Evolutionary conservation across 1,140 invertebrate genomes (phyloP), one percentile per base, ranked within the genome.

Genomic region (Lepidurus couesii): DNA sequence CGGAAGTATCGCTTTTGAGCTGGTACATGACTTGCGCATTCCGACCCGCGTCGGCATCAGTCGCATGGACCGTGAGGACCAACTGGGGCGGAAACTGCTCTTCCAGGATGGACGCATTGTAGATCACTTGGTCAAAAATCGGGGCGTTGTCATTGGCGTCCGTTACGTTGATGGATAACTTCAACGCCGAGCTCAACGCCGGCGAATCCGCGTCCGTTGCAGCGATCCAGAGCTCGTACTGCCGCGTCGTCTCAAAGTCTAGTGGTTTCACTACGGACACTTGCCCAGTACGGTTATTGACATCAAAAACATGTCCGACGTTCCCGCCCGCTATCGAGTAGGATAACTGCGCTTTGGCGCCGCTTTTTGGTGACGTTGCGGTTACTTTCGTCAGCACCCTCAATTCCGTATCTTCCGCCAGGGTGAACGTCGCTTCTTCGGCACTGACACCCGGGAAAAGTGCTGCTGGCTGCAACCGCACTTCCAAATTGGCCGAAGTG

Each of bases 61-160:
- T 91, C 1, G 96, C 97, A 16, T 88, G 87, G 1, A 98, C 89
- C 82, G 90, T 91, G 0, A 90, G 87, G 6, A 97, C 91, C 44
- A 91, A 85, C 82, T 91, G 87, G 9, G 94, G 92, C 4, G 94
- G 92, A 74, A 89, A 89, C 84, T 95, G 91, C 85, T 97, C 94
- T 87, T 98, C 97, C 24, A 91, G 82, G 6, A 98, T 89, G 1
- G 91, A 90, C 3, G 93, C 90, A 82, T 95, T 94, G 84, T 97
- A 98, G 10, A 96, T 86, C 0, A 88, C 84, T 45, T 89, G 89
- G 81, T 92, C 91, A 84, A 97, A 95, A 0, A 92, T 85, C 1
- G 96, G 96, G 0, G 91, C 84, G 86, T 97, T 97, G 83, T 98
- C 95, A 85, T 98, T 98, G 7, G 91, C 90, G 84, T 98, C 96